Evolutionary conservation across 2,888 invertebrate species (phyloP), one percentile per base, ranked within the genome.

Genomic region (Protonemura montana): DNA sequence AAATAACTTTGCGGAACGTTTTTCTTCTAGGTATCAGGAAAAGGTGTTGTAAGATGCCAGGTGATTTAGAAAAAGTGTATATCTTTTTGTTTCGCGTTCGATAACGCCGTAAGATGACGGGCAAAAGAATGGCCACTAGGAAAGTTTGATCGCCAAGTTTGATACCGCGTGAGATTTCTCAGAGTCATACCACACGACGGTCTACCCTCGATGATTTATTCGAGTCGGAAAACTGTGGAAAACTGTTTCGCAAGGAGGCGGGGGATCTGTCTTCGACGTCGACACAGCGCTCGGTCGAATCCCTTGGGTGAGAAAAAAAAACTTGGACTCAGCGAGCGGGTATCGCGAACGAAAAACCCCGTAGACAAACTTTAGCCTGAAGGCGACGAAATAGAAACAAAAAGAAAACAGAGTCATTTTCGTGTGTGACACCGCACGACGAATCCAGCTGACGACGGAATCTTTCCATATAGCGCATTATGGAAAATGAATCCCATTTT

Each of bases 121-220:
- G 35, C 5, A 35, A 10, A 35, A 35, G 35, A 35, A 35, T 35
- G 35, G 35, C 35, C 35, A 35, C 35, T 59, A 21, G 59, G 13
- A 59, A 59, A 59, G 59, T 59, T 59, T 59, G 59, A 59, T 59
- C 59, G 59, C 59, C 59, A 21, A 59, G 59, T 59, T 59, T 59
- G 59, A 59, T 59, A 59, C 59, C 59, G 59, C 59, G 6, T 21
- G 6, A 21, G 6, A 2, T 59, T 59, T 59, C 59, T 59, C 21
- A 35, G 3, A 3, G 5, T 6, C 10, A 35, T 35, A 35, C 35
- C 1, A 10, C 16, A 21, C 59, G 59, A n/a, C 35, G 35, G 35
- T 35, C 35, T 3, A 6, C 6, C 59, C 16, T 21, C 59, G 21
- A 59, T 59, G 59, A 59, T 59, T 59, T 59, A 59, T 59, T 59